Evolutionary conservation across 2,797 vertebrate genomes (phyloP).

Genomic region (Tangara arthus): DNA sequence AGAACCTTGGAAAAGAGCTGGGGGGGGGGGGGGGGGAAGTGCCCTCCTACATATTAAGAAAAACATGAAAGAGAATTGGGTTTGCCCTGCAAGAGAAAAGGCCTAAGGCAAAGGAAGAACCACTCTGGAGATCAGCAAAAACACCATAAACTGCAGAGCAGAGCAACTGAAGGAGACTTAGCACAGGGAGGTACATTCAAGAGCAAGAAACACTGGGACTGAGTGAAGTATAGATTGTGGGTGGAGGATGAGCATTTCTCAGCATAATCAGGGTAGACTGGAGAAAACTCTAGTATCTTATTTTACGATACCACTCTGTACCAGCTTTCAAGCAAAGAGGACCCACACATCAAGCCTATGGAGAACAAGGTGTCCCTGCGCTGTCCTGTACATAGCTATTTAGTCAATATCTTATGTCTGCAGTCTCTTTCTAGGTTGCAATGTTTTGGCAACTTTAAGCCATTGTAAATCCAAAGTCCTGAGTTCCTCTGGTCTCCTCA

Average conservation of each 20-base stretch:
- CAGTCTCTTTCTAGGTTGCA: background rate
- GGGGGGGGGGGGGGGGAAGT: background rate
- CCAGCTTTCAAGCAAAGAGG: background rate
- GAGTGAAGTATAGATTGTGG: background rate
- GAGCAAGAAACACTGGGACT: background rate
- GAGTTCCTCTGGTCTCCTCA: background rate
- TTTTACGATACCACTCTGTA: background rate
- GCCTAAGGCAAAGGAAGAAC: background rate
- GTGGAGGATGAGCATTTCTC: background rate
- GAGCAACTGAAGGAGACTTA: background rate
- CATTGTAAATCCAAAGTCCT: background rate
- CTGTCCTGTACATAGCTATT: background rate
- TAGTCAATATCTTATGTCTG: background rate
- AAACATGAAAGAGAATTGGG: background rate
- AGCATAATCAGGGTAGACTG: background rate
- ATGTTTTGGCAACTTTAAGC: background rate
- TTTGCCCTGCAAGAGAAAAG: background rate
- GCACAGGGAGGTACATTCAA: background rate
- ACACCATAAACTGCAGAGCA: background rate
- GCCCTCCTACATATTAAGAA: background rate
- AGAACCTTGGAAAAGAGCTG: background rate
- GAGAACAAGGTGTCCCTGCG: background rate
- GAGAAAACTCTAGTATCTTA: background rate
- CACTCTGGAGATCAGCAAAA: background rate
- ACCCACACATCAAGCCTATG: background rate